Evolutionary conservation across 2,113 vertebrate genomes (phyloP).

Genomic region (Hyperopisus bebe): DNA sequence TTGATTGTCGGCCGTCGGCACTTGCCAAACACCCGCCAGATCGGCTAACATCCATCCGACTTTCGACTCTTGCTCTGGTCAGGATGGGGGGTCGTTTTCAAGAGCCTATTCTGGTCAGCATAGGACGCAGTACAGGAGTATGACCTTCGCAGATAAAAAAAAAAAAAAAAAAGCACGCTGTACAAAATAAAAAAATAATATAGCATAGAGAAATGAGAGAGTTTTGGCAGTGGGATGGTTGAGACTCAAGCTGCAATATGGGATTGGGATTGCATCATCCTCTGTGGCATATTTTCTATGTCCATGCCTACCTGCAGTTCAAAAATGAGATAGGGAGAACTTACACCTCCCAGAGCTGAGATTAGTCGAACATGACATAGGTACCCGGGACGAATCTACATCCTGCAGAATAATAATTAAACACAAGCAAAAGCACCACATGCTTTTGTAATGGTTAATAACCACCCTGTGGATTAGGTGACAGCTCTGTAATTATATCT

Average conservation of each 20-base stretch:
- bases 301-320: background rate
- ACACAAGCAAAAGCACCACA: background rate
- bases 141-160: background rate
- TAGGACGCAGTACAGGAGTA: background rate
- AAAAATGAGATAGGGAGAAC: background rate
- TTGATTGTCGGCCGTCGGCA: background rate
- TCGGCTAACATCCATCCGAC: background rate
- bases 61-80: background rate
- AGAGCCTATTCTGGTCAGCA: background rate
- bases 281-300: background rate
- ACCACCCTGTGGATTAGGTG: slow-evolving; percentile 16
- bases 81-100: background rate
- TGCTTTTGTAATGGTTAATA: slow-evolving; percentile 15
- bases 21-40: background rate
- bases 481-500: slow-evolving; percentile 24
- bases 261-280: background rate
- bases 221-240: background rate
- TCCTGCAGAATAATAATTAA: slow-evolving; percentile 22
- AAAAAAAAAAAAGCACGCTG: background rate
- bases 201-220: background rate
- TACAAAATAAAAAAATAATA: background rate
- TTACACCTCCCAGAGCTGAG: background rate
- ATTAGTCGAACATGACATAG: background rate
- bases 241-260: background rate
- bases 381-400: slow-evolving; percentile 1